phyloP scores from a whole-genome alignment of 1,140 invertebrate species.

The Drosophila ambigua region DNA sequence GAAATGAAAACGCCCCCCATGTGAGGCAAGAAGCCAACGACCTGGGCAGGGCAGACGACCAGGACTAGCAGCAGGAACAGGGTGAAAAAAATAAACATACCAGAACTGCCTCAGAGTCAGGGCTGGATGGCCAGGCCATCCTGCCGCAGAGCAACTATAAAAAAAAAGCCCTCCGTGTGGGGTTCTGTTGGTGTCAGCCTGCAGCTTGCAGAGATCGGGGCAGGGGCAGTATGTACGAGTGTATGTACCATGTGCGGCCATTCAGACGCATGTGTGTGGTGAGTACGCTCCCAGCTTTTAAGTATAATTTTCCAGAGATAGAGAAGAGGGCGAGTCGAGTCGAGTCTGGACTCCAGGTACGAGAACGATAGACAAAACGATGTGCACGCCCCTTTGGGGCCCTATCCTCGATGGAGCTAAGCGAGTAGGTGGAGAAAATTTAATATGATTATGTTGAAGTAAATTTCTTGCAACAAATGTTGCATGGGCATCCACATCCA shows the following conservation, averaged over 20 bases:
- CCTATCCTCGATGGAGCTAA: slow-evolving; percentile 45
- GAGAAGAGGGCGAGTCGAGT: background rate
- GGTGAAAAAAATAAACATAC: slow-evolving; percentile 60
- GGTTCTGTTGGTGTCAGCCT: slow-evolving; percentile 53
- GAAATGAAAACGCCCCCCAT: slow-evolving; percentile 77
- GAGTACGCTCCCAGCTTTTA: slow-evolving; percentile 70
- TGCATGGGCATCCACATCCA: slow-evolving; percentile 46
- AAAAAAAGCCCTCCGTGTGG: slow-evolving; percentile 38
- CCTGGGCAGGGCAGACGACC: slow-evolving; percentile 46
- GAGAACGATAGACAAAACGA: slow-evolving; percentile 74
- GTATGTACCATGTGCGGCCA: slow-evolving; percentile 4
- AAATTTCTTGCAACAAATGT: slow-evolving; percentile 81
- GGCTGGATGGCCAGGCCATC: slow-evolving; percentile 40
- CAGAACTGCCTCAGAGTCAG: slow-evolving; percentile 37
- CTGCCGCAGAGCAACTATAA: slow-evolving; percentile 52
- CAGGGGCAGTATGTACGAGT: background rate
- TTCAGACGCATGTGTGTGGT: slow-evolving; percentile 37
- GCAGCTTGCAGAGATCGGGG: slow-evolving; percentile 52
- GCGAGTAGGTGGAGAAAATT: slow-evolving; percentile 74
- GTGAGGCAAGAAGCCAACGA: slow-evolving; percentile 76
- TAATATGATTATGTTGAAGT: slow-evolving; percentile 81
- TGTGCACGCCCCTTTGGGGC: slow-evolving; percentile 58
- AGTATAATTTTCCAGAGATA: slow-evolving; percentile 61
- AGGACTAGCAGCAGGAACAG: slow-evolving; percentile 9
- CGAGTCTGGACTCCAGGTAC: slow-evolving; percentile 50